These are phyloP conservation scores for Altica lythri DNA, from an alignment of 2,888 invertebrate genomes.

Conservation along the genomic window DNA sequence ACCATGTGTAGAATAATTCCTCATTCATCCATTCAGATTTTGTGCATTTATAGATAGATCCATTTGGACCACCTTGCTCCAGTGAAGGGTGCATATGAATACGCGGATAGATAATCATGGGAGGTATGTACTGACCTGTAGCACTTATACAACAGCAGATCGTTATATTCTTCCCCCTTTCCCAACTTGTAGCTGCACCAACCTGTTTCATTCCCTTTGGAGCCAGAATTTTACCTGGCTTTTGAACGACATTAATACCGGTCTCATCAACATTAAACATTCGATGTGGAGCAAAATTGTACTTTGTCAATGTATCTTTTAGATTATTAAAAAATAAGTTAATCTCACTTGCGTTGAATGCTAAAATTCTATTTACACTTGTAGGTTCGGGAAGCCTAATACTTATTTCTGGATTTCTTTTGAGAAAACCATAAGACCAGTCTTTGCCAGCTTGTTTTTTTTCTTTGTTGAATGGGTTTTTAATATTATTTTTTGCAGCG, in stretches of 20 bases:
- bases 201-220: constrained; percentile 24
- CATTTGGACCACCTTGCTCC: constrained; percentile 19
- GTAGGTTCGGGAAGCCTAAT: constrained; percentile 16
- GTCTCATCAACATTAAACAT: constrained; percentile 7
- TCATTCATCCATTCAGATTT: constrained; percentile 24
- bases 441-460: constrained; percentile 20
- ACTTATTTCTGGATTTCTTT: constrained; percentile 19
- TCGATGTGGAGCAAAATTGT: neutral
- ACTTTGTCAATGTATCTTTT: neutral
- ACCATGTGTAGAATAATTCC: constrained; percentile 27
- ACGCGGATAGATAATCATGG: constrained; percentile 29
- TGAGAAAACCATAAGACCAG: constrained; percentile 16
- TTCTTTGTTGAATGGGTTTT: constrained; percentile 16
- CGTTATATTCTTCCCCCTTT: constrained; percentile 31
- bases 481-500: neutral
- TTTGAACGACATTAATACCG: constrained; percentile 10
- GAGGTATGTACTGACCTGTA: constrained; percentile 29
- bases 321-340: neutral
- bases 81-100: constrained; percentile 17
- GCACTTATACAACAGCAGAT: constrained; percentile 30
- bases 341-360: constrained; percentile 9
- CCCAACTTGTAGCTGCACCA: constrained; percentile 31
- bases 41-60: constrained; percentile 8
- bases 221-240: constrained; percentile 17
- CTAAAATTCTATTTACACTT: constrained; percentile 17